Percentiles rank a stretch among this genome's conserved stretches.
phyloP scores from a whole-genome alignment of 1,140 invertebrate genomes.

The Ips typographus region DNA sequence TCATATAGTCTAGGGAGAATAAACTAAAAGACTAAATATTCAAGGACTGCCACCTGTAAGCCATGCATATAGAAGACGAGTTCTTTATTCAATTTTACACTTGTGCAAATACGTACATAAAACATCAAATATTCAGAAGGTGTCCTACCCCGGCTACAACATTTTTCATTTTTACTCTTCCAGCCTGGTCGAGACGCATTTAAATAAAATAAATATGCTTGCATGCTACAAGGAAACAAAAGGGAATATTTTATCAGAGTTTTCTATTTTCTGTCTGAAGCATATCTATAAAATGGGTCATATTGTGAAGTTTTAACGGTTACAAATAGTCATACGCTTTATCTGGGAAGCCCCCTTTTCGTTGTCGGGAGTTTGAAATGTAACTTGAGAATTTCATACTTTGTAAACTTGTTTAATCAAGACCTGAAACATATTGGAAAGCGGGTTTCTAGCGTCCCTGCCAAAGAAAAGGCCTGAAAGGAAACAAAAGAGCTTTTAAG shows the following conservation, averaged over 20 bases:
- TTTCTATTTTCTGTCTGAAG: not conserved
- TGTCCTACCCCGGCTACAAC: constrained; percentile 7
- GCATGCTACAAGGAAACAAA: constrained; percentile 8
- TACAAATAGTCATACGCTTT: not conserved
- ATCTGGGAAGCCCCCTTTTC: not conserved
- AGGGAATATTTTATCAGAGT: constrained; percentile 16
- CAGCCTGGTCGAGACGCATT: not conserved
- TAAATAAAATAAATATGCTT: constrained; percentile 19
- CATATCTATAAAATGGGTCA: not conserved
- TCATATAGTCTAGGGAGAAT: no score
- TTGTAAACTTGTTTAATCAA: not conserved
- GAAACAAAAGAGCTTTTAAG: constrained; percentile 52
- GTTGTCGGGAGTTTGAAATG: no score
- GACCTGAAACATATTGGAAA: not conserved
- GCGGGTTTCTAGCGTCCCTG: not conserved
- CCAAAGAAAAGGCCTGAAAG: constrained; percentile 45
- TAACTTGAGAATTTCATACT: not conserved
- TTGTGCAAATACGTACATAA: constrained; percentile 1
- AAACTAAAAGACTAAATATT: no score
- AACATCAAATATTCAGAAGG: constrained; percentile 18
- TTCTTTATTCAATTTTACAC: constrained; percentile 17
- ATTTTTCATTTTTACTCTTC: constrained; percentile 18
- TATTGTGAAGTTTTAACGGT: not conserved
- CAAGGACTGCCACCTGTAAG: no score
- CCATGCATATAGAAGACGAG: not conserved